Conservation (phyloP, 2,888 invertebrate genomes). For the Diplazon laetatorius region DNA sequence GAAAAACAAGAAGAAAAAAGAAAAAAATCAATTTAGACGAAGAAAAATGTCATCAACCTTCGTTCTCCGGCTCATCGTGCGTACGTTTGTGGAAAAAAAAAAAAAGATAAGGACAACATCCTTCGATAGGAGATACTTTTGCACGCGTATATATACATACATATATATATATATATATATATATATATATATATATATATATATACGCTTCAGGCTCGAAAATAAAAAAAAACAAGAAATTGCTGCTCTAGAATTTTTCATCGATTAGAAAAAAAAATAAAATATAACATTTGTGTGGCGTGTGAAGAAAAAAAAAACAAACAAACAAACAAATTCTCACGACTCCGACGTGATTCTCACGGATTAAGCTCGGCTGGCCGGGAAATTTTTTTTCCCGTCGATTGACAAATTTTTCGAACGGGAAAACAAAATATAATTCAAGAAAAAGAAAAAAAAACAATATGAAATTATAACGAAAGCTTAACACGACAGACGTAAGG, state of each 20-base stretch:
- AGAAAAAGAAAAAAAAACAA: background rate
- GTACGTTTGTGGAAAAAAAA: background rate
- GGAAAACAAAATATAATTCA: background rate
- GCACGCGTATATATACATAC: constrained; percentile 5
- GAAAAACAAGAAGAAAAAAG: background rate
- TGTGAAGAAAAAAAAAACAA: background rate
- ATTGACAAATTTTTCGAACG: background rate
- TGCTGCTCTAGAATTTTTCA: constrained; percentile 17
- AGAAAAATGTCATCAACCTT: background rate
- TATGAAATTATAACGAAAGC: constrained; percentile 15
- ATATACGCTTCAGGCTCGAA: constrained; percentile 24
- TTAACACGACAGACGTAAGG: too few relatives aligned
- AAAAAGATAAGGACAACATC: background rate
- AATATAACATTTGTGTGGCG: constrained; percentile 3
- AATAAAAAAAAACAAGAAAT: constrained; percentile 11
- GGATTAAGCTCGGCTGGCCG: constrained; percentile 58
- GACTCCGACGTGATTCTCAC: constrained; percentile 3
- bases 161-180: background rate
- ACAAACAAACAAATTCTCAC: background rate
- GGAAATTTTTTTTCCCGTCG: constrained; percentile 48
- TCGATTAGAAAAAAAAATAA: too few relatives aligned
- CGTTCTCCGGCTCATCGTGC: constrained; percentile 12
- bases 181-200: background rate
- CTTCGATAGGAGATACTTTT: constrained; percentile 20
- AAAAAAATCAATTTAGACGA: too few relatives aligned